Percentiles rank a stretch among this genome's conserved stretches.
Conservation (phyloP, 2,113 vertebrate species). For the Pelecanoides urinatrix region DNA sequence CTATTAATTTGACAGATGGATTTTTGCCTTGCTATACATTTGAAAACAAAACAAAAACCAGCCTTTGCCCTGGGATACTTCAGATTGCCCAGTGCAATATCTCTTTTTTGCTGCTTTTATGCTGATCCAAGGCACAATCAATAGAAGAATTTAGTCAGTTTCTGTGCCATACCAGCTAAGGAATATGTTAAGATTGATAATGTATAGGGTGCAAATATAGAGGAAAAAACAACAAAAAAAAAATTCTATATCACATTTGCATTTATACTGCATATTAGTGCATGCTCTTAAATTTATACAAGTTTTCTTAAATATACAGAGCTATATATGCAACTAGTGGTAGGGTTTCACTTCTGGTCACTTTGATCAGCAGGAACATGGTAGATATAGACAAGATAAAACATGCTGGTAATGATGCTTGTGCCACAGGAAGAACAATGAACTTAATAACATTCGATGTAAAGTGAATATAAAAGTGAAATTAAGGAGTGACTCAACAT, state of each 20-base stretch:
- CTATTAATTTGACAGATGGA: slow-evolving; percentile 15
- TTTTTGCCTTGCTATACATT: slow-evolving; percentile 24
- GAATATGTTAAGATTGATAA: not conserved
- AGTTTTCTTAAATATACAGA: not conserved
- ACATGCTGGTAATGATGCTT: not conserved
- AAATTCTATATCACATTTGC: not conserved
- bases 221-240: not conserved
- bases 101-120: not conserved
- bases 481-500: not conserved
- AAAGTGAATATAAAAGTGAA: not conserved
- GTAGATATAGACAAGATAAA: not conserved
- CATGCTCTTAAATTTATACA: not conserved
- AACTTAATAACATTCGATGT: not conserved
- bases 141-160: not conserved
- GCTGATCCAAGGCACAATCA: not conserved
- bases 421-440: not conserved
- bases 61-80: not conserved
- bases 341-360: not conserved
- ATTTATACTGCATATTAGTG: not conserved
- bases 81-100: not conserved
- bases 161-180: not conserved
- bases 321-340: not conserved
- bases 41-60: not conserved
- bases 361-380: not conserved
- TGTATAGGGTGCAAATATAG: not conserved